phyloP scores from a whole-genome alignment of 35 echinoderm and acorn worm genomes.

The Stichopus chloronotus region DNA sequence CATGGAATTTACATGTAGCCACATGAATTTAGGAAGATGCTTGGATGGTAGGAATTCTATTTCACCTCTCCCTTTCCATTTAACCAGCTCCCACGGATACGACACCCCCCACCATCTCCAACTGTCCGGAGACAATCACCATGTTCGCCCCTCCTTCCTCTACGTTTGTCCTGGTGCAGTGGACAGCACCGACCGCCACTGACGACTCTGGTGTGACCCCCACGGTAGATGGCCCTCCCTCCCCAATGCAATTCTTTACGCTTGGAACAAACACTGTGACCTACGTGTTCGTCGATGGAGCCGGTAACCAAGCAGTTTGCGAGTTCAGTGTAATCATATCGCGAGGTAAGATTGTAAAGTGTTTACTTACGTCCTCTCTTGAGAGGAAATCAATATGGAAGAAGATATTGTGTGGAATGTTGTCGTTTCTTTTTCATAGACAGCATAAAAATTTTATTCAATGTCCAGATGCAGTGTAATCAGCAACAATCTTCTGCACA shows the following conservation, averaged over 20 bases:
- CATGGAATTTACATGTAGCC: no score
- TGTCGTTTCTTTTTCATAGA: no score
- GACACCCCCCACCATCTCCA: background rate
- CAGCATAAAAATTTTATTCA: no score
- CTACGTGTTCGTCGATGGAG: conserved; percentile 57
- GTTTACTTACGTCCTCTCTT: no score
- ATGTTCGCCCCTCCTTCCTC: background rate
- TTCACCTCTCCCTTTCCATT: background rate
- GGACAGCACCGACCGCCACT: conserved; percentile 44
- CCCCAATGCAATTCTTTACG: conserved; percentile 7
- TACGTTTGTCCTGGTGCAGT: background rate
- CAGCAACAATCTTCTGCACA: no score
- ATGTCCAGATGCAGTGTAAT: no score
- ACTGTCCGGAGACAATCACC: conserved; percentile 35
- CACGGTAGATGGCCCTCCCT: background rate
- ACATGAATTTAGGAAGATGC: background rate
- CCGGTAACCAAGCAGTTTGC: conserved; percentile 59
- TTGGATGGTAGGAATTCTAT: background rate
- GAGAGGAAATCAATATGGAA: no score
- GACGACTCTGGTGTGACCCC: conserved; percentile 25
- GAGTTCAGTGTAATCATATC: conserved; percentile 37
- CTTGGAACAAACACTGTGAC: conserved; percentile 35
- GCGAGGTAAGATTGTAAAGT: background rate
- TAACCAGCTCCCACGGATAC: background rate
- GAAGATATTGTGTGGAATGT: no score